Base-by-base conservation (phyloP, 2,888 invertebrate species). In the Alsophila aescularia region DNA sequence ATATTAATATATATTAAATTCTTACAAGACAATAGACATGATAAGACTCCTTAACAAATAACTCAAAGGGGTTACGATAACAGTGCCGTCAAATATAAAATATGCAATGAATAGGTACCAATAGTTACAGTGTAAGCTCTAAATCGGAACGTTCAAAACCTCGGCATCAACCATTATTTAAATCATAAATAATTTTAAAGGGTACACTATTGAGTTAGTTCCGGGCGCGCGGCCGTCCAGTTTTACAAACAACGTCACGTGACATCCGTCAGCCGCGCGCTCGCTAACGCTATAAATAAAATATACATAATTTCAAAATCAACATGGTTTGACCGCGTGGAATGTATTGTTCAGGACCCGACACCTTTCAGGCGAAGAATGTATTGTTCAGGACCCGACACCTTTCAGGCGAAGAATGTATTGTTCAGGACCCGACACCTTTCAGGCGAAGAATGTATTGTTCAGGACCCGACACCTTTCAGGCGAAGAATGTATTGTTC, bases 341-440 rank as follows among this genome's bases (percentile, higher is more conserved):
- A 91, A 90, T 91, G 91, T 90, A 85, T 82, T 82, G 73, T 71
- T 77, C 79, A 82, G 79, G 83, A 89, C 88, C 89, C 84, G 87
- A 90, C 89, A 90, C 90, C 91, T 91, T 89, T 82, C 86, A 91
- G 91, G 90, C 82, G 88, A 83, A 78, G 75, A 81, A 81, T 91
- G 91, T 90, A 85, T 82, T 82, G 73, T 71, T 77, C 79, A 82
- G 79, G 83, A 89, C 88, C 89, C 84, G 87, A 90, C 89, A 90
- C 90, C 91, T 91, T 89, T 82, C 86, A n/a, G n/a, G 84, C 77
- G 83, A 90, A 90, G 91, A 91, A 90, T 91, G 91, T 90, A 85
- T 82, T 82, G 73, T 71, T 77, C 79, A 82, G 79, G 83, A 89
- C 88, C 89, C 84, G 87, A 90, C 89, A 90, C 90, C 91, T 91